Base-by-base conservation (phyloP, 2,888 invertebrate genomes). In the Nycteola revayana region DNA sequence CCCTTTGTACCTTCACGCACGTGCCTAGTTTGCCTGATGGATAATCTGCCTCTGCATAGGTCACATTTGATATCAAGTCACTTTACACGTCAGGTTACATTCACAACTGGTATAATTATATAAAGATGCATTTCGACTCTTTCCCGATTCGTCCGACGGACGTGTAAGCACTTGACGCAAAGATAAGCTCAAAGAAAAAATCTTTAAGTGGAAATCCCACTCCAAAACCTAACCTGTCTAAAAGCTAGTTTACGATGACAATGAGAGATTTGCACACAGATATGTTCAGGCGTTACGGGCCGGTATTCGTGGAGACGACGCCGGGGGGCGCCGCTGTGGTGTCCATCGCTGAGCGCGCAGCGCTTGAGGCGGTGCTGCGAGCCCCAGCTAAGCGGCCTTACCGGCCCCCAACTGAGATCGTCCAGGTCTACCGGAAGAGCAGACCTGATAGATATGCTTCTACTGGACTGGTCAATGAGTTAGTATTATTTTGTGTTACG, bases 401-500 rank as follows among this genome's bases (percentile, higher is more conserved):
- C 59, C 90, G 96, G 9, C 96, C 96, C 7, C 94, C 95, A 18
- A 95, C 95, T 1, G 95, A 95, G 80, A 94, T 95, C 49, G 92
- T 95, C 10, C 92, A 93, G 28, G 89, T 92, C 57, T 96, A 96
- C 78, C 87, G 96, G 17, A 89, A 84, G 32, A 92, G 92, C 25
- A 88, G 94, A 9, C 94, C 94, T 0, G 96, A 96, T 65, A 90
- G 94, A 69, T 96, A 96, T 73, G 92, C 94, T 17, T 95, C 94
- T 48, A 91, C 93, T 10, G 96, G 96, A 50, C 90, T 96, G 30
- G 94, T 94, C 17, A 96, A 96, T 73, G 95, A 95, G 93, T 95
- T 86, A 92, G 94, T 91, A 32, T 8, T n/a, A 14, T 14, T 3
- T 2, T 14, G 5, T 14, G 5, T n/a, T n/a, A n/a, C n/a, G n/a